Evolutionary conservation across 2,797 vertebrate genomes (phyloP).

Genomic region (Chelonia mydas): DNA sequence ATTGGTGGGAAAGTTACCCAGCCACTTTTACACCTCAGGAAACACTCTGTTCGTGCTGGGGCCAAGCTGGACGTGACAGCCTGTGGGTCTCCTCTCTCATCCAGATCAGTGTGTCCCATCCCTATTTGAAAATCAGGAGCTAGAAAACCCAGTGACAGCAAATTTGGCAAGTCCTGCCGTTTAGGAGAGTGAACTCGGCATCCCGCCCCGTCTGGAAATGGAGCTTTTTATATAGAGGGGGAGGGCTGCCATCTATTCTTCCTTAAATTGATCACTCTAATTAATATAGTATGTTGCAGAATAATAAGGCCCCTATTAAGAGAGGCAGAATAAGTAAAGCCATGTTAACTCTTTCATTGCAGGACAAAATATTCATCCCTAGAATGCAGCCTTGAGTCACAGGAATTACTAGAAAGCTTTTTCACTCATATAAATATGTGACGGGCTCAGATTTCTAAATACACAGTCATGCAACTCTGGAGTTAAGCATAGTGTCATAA

Average conservation of each 20-base stretch:
- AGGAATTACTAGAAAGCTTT: not conserved
- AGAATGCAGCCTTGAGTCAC: not conserved
- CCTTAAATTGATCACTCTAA: not conserved
- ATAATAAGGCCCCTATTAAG: conserved; percentile 10
- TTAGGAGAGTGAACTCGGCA: conserved; percentile 36
- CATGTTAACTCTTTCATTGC: not conserved
- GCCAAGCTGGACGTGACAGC: not conserved
- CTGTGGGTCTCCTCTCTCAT: not conserved
- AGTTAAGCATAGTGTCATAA: not conserved
- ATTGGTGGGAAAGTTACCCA: not conserved
- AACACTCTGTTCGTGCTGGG: not conserved
- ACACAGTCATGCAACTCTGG: not conserved
- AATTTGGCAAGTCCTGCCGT: conserved; percentile 22
- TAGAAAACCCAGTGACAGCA: not conserved
- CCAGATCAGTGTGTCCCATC: not conserved
- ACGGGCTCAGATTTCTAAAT: conserved; percentile 11
- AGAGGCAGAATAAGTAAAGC: conserved; percentile 3
- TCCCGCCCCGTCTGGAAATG: conserved; percentile 1
- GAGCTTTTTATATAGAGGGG: conserved; percentile 32
- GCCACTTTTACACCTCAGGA: not conserved
- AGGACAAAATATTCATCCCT: not conserved
- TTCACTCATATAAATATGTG: not conserved
- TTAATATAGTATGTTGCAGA: not conserved
- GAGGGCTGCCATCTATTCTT: not conserved
- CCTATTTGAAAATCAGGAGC: conserved; percentile 3